Evolutionary conservation across 2,113 vertebrate genomes (phyloP).

Genomic region (Sander lucioperca): DNA sequence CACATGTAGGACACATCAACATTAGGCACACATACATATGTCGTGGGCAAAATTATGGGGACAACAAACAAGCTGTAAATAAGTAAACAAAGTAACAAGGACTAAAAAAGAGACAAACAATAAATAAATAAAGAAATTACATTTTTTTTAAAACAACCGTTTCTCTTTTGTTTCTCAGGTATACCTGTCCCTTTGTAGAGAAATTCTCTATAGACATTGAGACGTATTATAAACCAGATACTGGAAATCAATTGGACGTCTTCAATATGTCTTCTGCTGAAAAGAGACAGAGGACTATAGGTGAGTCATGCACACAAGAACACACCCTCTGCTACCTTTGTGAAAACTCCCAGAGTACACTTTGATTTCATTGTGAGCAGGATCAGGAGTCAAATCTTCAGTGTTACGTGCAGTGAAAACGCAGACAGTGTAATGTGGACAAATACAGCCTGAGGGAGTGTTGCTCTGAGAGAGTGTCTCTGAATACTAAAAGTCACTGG

Average conservation of each 20-base stretch:
- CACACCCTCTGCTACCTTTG: background rate
- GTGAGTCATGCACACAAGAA: constrained; percentile 75
- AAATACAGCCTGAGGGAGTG: constrained; percentile 3
- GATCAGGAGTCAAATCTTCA: background rate
- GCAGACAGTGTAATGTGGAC: constrained; percentile 1
- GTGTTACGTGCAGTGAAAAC: constrained; percentile 7
- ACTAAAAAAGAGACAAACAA: background rate
- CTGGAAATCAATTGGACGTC: constrained; percentile 91
- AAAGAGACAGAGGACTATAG: constrained; percentile 91
- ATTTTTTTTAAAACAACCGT: background rate
- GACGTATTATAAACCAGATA: constrained; percentile 95
- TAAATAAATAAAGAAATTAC: background rate
- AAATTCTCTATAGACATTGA: constrained; percentile 99
- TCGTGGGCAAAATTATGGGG: background rate
- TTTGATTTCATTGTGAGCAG: background rate
- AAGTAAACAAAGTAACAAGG: background rate
- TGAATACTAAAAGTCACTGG: constrained; percentile 47
- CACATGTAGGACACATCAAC: background rate
- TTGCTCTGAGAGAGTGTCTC: too few species aligned
- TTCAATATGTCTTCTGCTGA: constrained; percentile 94
- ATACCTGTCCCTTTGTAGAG: constrained; percentile 98
- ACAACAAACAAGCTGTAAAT: background rate
- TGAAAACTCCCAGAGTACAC: background rate
- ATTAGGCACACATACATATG: background rate
- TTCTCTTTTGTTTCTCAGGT: constrained; percentile 81